phyloP scores from a whole-genome alignment of 2,113 vertebrate genomes.

The Albula glossodonta region DNA sequence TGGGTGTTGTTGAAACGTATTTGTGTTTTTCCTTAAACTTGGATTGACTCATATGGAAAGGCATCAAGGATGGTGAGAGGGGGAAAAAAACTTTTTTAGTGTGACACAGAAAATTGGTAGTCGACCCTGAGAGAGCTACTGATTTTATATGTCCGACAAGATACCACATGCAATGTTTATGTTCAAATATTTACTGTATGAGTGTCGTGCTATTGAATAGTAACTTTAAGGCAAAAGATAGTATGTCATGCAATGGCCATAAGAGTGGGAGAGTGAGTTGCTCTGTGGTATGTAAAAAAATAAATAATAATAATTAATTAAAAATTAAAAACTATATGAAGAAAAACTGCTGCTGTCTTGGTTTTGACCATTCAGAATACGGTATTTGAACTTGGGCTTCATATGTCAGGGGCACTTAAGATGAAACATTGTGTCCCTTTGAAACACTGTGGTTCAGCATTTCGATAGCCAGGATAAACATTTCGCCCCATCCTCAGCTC shows the following conservation, averaged over 20 bases:
- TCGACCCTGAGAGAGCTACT: not conserved
- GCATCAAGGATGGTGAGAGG: too few relatives aligned
- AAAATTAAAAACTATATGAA: too few relatives aligned
- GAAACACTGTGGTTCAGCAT: slow-evolving; percentile 2
- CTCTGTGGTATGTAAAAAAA: too few relatives aligned
- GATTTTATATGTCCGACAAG: too few relatives aligned
- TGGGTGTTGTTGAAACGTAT: not conserved
- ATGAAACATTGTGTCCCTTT: not conserved
- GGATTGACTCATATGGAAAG: not conserved
- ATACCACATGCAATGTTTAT: too few relatives aligned
- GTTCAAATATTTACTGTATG: not conserved
- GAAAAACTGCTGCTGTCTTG: not conserved
- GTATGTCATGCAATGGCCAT: too few relatives aligned
- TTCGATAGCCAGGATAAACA: slow-evolving; percentile 23
- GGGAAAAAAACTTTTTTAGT: not conserved
- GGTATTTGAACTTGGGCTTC: not conserved
- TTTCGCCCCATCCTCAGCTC: not conserved
- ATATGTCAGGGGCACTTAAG: not conserved
- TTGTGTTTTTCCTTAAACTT: not conserved
- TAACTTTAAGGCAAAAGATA: too few relatives aligned
- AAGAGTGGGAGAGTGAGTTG: too few relatives aligned
- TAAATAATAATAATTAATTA: too few relatives aligned
- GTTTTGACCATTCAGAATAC: not conserved
- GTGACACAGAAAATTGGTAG: too few relatives aligned
- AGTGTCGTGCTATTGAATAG: not conserved